phyloP scores from a whole-genome alignment of 1,140 invertebrate genomes.

The Trichoplusia ni region DNA sequence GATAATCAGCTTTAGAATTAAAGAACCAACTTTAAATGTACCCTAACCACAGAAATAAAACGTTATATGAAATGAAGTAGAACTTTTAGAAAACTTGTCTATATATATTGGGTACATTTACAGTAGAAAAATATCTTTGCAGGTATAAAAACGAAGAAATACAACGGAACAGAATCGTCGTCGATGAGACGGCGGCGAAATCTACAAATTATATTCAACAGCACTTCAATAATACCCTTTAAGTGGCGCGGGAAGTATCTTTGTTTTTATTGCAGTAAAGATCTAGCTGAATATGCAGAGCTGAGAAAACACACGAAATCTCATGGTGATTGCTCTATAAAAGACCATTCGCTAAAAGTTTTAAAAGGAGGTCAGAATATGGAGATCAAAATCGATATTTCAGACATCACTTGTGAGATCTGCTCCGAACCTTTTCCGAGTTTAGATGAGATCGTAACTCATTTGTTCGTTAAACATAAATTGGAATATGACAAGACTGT shows the following conservation, averaged over 20 bases:
- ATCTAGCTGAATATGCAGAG: constrained; percentile 58
- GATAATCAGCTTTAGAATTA: not conserved
- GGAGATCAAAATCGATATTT: constrained; percentile 74
- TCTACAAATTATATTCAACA: constrained; percentile 70
- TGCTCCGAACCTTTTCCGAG: constrained; percentile 54
- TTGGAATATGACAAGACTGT: constrained; percentile 62
- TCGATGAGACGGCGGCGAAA: constrained; percentile 69
- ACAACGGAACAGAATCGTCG: constrained; percentile 60
- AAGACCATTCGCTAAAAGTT: constrained; percentile 66
- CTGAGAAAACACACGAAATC: constrained; percentile 65
- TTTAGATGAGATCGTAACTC: constrained; percentile 57
- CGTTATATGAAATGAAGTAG: not conserved
- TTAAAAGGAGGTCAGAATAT: constrained; percentile 71
- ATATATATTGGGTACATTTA: constrained; percentile 71
- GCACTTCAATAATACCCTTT: constrained; percentile 71
- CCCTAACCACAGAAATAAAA: constrained; percentile 41
- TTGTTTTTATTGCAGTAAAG: constrained; percentile 73
- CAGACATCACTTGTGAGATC: constrained; percentile 59
- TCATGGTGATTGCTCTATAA: constrained; percentile 62
- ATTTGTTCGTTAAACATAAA: constrained; percentile 62
- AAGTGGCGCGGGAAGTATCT: constrained; percentile 76
- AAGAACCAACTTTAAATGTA: constrained; percentile 68
- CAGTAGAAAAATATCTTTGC: constrained; percentile 65
- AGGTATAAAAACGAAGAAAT: constrained; percentile 65
- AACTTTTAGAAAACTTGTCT: not conserved